Conservation (phyloP, 2,113 vertebrate species). For the Silurus glanis region DNA sequence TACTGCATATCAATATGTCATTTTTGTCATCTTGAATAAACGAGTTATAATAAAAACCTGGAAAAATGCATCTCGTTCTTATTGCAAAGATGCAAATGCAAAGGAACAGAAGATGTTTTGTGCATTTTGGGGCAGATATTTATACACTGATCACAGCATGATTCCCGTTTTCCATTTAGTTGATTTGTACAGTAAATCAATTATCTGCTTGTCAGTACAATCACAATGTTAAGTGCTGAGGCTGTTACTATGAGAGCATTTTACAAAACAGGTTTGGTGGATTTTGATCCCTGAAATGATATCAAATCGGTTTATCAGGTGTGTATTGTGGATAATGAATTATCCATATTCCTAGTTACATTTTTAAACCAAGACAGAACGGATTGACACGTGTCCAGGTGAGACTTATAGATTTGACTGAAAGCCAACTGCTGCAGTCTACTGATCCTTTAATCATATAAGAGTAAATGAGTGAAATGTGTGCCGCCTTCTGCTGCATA, state of each 20-base stretch:
- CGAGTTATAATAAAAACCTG: background rate
- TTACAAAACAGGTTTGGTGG: background rate
- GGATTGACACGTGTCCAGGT: background rate
- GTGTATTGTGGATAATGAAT: background rate
- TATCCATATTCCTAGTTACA: background rate
- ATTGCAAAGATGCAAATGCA: background rate
- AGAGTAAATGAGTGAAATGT: background rate
- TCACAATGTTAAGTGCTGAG: background rate
- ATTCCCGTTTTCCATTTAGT: background rate
- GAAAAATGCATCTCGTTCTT: background rate
- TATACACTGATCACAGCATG: background rate
- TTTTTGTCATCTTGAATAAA: background rate
- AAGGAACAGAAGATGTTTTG: background rate
- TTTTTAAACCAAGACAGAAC: background rate
- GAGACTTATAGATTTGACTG: background rate
- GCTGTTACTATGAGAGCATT: background rate
- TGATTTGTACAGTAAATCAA: background rate
- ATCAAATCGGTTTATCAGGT: background rate
- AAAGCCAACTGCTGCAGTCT: background rate
- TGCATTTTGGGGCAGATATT: background rate
- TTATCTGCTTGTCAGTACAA: background rate
- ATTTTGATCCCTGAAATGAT: background rate
- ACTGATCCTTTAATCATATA: background rate
- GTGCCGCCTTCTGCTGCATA: background rate
- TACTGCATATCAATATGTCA: background rate